Evolutionary conservation across 2,113 vertebrate genomes (phyloP).

Genomic region (Engraulis encrasicolus): DNA sequence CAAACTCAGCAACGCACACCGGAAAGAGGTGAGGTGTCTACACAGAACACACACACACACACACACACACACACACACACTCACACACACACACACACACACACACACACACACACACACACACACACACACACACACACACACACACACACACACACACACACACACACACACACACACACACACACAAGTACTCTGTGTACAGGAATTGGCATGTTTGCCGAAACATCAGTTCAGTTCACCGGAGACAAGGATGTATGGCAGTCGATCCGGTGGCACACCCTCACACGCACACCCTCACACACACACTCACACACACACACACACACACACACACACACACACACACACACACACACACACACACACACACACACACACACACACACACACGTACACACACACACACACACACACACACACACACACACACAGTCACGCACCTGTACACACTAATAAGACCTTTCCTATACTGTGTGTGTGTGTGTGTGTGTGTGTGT

Average conservation of each 20-base stretch:
- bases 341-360: too few species aligned
- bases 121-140: neutral
- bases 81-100: slow-evolving; percentile 6
- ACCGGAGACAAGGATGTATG: slow-evolving; percentile 3
- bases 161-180: neutral
- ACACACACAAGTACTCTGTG: neutral
- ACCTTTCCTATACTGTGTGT: too few species aligned
- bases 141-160: neutral
- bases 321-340: neutral
- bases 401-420: too few species aligned
- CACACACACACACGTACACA: too few species aligned
- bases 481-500: too few species aligned
- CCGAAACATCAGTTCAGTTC: neutral
- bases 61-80: neutral
- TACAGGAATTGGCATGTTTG: neutral
- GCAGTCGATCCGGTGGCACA: neutral
- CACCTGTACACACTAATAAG: too few species aligned
- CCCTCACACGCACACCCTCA: neutral
- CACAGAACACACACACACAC: too few species aligned
- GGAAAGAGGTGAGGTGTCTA: slow-evolving; percentile 83
- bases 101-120: neutral
- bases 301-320: neutral
- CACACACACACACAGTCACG: too few species aligned
- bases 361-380: too few species aligned
- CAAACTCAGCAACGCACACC: slow-evolving; percentile 77